Conservation (phyloP, 35 echinoderm and acorn worm species). For the Patiria miniata region DNA sequence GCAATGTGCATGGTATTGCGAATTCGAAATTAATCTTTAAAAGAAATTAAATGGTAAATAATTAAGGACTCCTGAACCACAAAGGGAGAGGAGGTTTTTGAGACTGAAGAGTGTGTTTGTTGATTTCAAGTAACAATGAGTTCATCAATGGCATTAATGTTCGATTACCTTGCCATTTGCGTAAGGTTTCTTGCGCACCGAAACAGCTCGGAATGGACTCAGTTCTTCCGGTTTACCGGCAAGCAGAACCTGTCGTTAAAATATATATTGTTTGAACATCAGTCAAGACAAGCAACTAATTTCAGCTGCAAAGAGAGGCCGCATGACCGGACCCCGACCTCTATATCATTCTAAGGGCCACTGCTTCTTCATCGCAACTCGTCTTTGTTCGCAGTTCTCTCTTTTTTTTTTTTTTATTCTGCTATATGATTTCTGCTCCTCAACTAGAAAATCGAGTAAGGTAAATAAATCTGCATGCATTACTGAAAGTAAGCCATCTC, state of each 20-base stretch:
- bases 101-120: not conserved
- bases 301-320: too few relatives aligned
- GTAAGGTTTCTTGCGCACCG: slow-evolving; percentile 32
- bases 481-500: not conserved
- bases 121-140: not conserved
- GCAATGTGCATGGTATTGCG: not conserved
- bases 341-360: too few relatives aligned
- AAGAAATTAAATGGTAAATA: not conserved
- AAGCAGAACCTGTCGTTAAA: slow-evolving; percentile 28
- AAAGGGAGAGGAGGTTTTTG: not conserved
- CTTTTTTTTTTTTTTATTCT: too few relatives aligned
- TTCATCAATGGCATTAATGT: not conserved
- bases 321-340: too few relatives aligned
- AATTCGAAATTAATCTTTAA: not conserved
- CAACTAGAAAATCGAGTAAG: too few relatives aligned
- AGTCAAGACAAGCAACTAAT: not conserved
- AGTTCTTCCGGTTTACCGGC: slow-evolving; percentile 35
- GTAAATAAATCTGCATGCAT: not conserved
- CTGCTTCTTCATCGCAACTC: too few relatives aligned
- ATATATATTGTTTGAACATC: not conserved
- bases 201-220: not conserved
- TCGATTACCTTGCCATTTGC: slow-evolving; percentile 26
- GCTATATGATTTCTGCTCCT: too few relatives aligned
- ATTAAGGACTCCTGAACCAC: not conserved
- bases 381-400: too few relatives aligned